Conservation (phyloP, 2,113 vertebrate species). For the Neolamprologus variostigma region DNA sequence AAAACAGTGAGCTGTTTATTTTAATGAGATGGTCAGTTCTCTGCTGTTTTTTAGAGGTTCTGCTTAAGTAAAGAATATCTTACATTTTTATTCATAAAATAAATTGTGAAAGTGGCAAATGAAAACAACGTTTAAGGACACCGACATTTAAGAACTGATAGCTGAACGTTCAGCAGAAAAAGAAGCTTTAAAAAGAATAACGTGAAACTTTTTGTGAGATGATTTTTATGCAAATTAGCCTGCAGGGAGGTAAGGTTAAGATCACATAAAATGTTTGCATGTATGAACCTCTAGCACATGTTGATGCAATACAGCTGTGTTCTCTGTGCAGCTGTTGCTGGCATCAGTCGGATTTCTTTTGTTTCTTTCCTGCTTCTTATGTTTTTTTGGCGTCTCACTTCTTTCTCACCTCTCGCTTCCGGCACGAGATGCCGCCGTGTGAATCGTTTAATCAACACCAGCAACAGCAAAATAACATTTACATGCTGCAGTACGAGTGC, state of each 20-base stretch:
- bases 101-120: background rate
- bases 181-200: background rate
- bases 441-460: constrained; percentile 35
- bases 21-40: background rate
- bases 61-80: background rate
- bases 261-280: background rate
- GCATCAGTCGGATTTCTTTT: background rate
- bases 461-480: background rate
- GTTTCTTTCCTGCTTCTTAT: background rate
- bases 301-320: background rate
- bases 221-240: background rate
- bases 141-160: background rate
- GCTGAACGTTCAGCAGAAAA: background rate
- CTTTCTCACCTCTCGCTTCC: constrained; percentile 24
- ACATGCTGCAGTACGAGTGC: background rate
- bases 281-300: background rate
- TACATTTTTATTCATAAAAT: background rate
- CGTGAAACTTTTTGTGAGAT: background rate
- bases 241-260: background rate
- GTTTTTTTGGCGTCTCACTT: background rate
- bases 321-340: background rate
- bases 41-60: background rate
- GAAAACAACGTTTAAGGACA: background rate
- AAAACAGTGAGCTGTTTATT: background rate
- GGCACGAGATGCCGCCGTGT: background rate